Conservation (phyloP, 2,113 vertebrate genomes). For the Himantopus leucocephalus region DNA sequence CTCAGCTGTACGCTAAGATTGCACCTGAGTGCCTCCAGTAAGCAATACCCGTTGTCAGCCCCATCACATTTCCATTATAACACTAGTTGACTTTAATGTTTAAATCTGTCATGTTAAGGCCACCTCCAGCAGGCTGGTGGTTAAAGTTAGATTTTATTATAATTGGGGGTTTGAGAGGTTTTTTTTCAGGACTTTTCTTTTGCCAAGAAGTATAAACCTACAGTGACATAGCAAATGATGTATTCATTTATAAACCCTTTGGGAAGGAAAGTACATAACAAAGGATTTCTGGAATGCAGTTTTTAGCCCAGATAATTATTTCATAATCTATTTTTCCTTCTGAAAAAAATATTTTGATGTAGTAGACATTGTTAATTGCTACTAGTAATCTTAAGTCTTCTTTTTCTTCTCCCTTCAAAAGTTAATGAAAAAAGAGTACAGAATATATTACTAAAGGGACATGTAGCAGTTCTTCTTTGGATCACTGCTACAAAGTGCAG, state of each 20-base stretch:
- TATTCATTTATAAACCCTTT: conserved; percentile 61
- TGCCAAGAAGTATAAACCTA: conserved; percentile 42
- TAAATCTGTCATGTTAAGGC: not conserved
- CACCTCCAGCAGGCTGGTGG: conserved; percentile 5
- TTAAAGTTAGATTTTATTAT: conserved; percentile 35
- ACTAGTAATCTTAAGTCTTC: not conserved
- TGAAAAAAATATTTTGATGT: not conserved
- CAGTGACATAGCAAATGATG: conserved; percentile 48
- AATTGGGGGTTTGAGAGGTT: not conserved
- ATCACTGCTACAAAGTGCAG: not conserved
- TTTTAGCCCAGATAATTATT: conserved; percentile 11
- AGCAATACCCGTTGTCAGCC: not conserved
- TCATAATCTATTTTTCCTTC: conserved; percentile 22
- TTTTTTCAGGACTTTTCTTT: conserved; percentile 48
- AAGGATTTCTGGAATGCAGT: conserved; percentile 24
- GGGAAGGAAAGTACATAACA: conserved; percentile 55
- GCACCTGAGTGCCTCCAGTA: rapidly evolving
- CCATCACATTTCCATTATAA: not conserved
- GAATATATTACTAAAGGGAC: not conserved
- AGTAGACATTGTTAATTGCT: conserved; percentile 25
- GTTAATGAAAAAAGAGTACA: not conserved
- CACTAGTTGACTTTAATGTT: not conserved
- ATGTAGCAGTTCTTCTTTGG: not conserved
- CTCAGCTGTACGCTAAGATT: not conserved
- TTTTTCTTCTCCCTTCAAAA: conserved; percentile 23